Conservation (phyloP, 1,140 invertebrate species). For the Cydia amplana region DNA sequence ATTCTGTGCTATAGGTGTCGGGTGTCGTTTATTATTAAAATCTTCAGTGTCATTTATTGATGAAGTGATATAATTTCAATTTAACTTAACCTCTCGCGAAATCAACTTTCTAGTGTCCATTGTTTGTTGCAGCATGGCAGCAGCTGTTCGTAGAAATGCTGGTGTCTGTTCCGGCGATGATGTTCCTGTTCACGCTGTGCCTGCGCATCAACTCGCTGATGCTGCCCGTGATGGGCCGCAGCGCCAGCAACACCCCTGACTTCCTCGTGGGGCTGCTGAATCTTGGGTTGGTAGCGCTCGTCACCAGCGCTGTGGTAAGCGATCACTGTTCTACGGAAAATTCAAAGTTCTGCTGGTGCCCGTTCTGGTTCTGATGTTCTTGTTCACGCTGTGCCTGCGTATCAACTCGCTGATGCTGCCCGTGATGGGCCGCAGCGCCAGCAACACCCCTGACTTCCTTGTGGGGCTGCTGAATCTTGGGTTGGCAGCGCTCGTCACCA, state of each 20-base stretch:
- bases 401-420: constrained; percentile 53
- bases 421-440: constrained; percentile 48
- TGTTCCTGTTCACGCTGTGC: constrained; percentile 44
- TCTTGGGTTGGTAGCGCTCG: constrained; percentile 35
- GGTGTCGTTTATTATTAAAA: too few relatives aligned
- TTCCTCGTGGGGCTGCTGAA: constrained; percentile 46
- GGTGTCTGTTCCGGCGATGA: constrained; percentile 41
- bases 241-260: constrained; percentile 45
- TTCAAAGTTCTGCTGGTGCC: not conserved
- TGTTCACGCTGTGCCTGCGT: constrained; percentile 40
- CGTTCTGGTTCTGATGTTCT: too few relatives aligned
- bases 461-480: constrained; percentile 47
- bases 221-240: constrained; percentile 56
- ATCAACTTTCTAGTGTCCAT: not conserved
- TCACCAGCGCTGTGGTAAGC: not conserved
- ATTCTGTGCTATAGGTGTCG: too few relatives aligned
- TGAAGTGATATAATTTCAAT: too few relatives aligned
- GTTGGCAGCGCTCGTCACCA: constrained; percentile 32
- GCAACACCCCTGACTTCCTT: constrained; percentile 46
- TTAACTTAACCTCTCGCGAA: too few relatives aligned
- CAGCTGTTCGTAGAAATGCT: constrained; percentile 51
- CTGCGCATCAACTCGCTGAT: constrained; percentile 49
- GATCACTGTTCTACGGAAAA: constrained; percentile 42
- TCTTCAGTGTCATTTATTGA: too few relatives aligned
- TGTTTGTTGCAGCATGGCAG: constrained; percentile 51